Percentiles rank a stretch among this genome's conserved stretches.
These are phyloP conservation scores for Andinoacara biseriatus DNA, from an alignment of 2,113 vertebrate genomes.

Conservation along the genomic window DNA sequence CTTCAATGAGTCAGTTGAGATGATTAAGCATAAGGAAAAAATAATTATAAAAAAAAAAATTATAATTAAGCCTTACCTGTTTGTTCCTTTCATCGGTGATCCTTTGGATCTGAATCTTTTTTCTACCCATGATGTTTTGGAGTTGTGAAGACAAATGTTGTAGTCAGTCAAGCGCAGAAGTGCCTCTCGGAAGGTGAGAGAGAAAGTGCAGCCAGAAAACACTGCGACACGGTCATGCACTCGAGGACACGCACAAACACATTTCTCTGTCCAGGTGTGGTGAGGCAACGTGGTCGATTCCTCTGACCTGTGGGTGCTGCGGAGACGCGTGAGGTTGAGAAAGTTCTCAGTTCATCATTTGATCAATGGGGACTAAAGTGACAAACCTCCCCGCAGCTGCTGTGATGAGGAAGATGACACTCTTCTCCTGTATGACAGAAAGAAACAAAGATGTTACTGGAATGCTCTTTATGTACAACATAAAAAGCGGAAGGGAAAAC, in stretches of 20 bases:
- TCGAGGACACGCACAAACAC: constrained; percentile 45
- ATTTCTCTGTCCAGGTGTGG: constrained; percentile 67
- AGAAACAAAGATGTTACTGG: constrained; percentile 22
- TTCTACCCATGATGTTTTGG: constrained; percentile 91
- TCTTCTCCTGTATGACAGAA: constrained; percentile 54
- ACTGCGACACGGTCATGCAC: constrained; percentile 63
- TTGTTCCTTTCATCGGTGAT: constrained; percentile 98
- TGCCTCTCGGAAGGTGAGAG: constrained; percentile 46
- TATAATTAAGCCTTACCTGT: constrained; percentile 82
- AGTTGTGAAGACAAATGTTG: constrained; percentile 47
- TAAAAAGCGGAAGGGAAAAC: background rate
- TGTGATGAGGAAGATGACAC: constrained; percentile 42
- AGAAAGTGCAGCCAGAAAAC: constrained; percentile 44
- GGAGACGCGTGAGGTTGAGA: constrained; percentile 28
- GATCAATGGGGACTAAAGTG: constrained; percentile 33
- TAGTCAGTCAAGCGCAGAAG: constrained; percentile 58
- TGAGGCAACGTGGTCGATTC: constrained; percentile 21
- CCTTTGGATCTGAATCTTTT: constrained; percentile 99
- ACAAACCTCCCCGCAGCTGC: constrained; percentile 49
- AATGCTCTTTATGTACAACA: background rate
- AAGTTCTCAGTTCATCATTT: constrained; percentile 66
- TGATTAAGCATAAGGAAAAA: background rate
- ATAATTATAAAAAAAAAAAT: background rate
- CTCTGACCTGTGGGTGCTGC: constrained; percentile 7
- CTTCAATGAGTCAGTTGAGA: background rate